phyloP scores from a whole-genome alignment of 2,888 invertebrate genomes.

The Oeneis ivallda region DNA sequence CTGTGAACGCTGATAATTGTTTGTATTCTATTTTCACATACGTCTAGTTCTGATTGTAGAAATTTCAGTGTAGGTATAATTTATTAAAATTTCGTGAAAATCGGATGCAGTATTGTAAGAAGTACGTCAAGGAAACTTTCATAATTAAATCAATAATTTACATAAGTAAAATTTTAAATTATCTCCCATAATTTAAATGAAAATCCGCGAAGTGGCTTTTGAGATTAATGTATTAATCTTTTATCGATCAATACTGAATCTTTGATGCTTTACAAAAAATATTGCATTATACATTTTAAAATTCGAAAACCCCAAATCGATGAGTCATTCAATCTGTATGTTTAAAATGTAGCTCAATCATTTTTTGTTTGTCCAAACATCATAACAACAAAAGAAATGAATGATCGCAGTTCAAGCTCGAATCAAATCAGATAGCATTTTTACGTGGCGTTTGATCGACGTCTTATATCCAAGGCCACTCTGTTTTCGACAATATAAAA shows the following conservation, averaged over 20 bases:
- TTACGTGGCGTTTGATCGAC: slow-evolving; percentile 73
- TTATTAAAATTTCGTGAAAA: too few relatives aligned
- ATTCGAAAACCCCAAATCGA: slow-evolving; percentile 19
- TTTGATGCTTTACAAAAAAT: slow-evolving; percentile 5
- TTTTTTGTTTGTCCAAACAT: slow-evolving; percentile 45
- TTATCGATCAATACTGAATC: neutral
- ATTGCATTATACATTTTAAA: slow-evolving; percentile 21
- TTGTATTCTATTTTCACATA: too few relatives aligned
- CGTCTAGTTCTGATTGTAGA: too few relatives aligned
- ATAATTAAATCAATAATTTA: too few relatives aligned
- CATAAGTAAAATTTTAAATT: too few relatives aligned
- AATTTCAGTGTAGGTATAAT: too few relatives aligned
- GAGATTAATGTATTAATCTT: slow-evolving; percentile 4
- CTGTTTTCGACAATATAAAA: slow-evolving; percentile 49
- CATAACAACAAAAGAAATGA: slow-evolving; percentile 58
- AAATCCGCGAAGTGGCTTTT: too few relatives aligned
- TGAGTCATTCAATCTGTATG: slow-evolving; percentile 39
- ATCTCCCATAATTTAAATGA: too few relatives aligned
- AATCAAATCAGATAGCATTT: slow-evolving; percentile 51
- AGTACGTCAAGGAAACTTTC: too few relatives aligned
- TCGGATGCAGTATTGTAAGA: too few relatives aligned
- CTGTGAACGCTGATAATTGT: too few relatives aligned
- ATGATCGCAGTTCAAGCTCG: slow-evolving; percentile 56
- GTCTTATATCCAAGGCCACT: slow-evolving; percentile 66
- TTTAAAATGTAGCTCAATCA: slow-evolving; percentile 37